Percentiles rank a stretch among this genome's conserved stretches.
phyloP scores from a whole-genome alignment of 1,140 invertebrate species.

The Saccostrea glomerata region DNA sequence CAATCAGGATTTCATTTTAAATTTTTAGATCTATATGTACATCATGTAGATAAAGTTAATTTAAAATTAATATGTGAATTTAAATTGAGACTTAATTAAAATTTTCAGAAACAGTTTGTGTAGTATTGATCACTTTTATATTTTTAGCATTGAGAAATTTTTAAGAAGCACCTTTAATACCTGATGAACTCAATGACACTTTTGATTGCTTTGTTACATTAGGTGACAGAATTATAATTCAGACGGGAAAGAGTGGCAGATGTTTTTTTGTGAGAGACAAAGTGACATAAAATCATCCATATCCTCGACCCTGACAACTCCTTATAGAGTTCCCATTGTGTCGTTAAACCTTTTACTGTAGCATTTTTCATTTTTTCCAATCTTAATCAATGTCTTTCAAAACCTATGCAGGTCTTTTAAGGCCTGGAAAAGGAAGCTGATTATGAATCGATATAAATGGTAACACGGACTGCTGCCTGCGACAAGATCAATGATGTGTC shows the following conservation, averaged over 20 bases:
- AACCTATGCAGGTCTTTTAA: conserved; percentile 13
- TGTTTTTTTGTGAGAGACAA: neutral
- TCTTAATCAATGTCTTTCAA: conserved; percentile 14
- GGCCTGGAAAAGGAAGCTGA: neutral
- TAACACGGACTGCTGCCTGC: neutral
- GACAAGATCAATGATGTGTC: neutral
- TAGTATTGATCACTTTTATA: neutral
- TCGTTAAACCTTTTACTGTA: neutral
- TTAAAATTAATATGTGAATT: neutral
- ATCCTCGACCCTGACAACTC: neutral
- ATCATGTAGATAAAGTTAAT: neutral
- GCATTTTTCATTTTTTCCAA: neutral
- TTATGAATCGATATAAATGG: conserved; percentile 34
- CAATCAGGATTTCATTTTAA: neutral
- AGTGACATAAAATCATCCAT: neutral
- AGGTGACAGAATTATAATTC: neutral
- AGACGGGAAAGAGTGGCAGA: too few relatives aligned
- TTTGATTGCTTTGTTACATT: neutral
- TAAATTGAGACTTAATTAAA: neutral
- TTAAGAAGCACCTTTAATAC: neutral
- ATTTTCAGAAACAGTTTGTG: neutral
- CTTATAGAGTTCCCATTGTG: neutral
- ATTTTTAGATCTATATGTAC: neutral
- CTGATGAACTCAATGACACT: neutral
- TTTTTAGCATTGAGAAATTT: neutral